These are phyloP conservation scores for Trachelus troglodyta DNA, from an alignment of 2,888 invertebrate genomes.

Conservation along the genomic window DNA sequence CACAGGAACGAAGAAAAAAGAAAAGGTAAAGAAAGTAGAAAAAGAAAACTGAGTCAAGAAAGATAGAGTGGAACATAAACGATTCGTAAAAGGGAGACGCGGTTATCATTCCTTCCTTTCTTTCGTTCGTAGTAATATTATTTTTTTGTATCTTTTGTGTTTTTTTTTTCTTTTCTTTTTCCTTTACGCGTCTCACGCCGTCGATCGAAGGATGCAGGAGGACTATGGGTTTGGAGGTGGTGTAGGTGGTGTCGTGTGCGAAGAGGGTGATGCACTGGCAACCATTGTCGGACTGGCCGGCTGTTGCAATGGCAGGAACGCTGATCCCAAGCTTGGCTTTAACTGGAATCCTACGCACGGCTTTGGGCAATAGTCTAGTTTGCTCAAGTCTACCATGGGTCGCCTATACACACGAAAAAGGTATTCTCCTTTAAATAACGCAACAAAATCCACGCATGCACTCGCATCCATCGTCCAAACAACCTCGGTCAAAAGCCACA, in stretches of 20 bases:
- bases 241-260: conserved; percentile 61
- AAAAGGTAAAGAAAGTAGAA: conserved; percentile 9
- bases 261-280: conserved; percentile 56
- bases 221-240: conserved; percentile 66
- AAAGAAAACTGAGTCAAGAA: conserved; percentile 13
- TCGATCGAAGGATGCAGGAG: conserved; percentile 45
- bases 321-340: conserved; percentile 83
- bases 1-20: no score
- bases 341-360: conserved; percentile 80
- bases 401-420: conserved; percentile 54
- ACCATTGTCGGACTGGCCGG: conserved; percentile 59
- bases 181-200: conserved; percentile 52
- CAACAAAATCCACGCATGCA: no score
- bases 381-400: conserved; percentile 67
- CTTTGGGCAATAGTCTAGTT: conserved; percentile 69
- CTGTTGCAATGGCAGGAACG: conserved; percentile 79
- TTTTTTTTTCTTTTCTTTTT: conserved; percentile 43
- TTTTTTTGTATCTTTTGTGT: conserved; percentile 1
- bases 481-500: no score
- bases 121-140: no score
- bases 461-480: no score
- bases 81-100: no score
- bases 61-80: no score
- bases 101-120: no score
- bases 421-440: no score